Evolutionary conservation across 2,888 invertebrate species (phyloP), one percentile per base, ranked within the genome.

Genomic region (Argyresthia albistria): DNA sequence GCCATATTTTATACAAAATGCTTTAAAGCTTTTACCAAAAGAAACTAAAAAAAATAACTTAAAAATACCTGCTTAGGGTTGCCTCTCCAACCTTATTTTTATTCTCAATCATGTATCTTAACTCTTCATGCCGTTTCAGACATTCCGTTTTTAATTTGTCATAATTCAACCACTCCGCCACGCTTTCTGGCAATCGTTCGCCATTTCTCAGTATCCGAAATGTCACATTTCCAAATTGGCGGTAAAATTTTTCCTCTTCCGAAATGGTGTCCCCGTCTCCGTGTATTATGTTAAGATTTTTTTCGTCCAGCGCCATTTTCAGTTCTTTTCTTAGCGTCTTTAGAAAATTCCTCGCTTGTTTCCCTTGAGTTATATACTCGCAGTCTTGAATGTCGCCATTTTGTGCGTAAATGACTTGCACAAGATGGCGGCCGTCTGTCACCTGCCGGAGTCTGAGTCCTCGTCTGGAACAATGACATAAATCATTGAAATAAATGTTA

Each of bases 371-470:
- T 53, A 92, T 79, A 67, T 89, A 90, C 70, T 93, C 93, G 73
- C 93, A 93, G 76, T 93, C 93, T 67, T 90, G 87, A 6, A 93
- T 77, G 54, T 73, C 80, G 61, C 89, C 88, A 63, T 88, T 83
- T 62, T 88, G 87, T 52, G 90, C 82, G 82, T 92, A 92, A 60
- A 93, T 92, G 39, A 92, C 74, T 76, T 93, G 93, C 48, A 93
- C 89, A 71, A 93, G 89, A 74, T 91, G 90, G 61, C 84, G 82
- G 54, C 92, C 92, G 66, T 92, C 91, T n/a, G 91, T 90, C 59
- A 93, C 76, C 70, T 93, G 92, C 15, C 92, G 90, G 25, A 93
- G 87, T 59, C 88, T 88, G 16, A 93, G 69, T 1, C 90, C 90
- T 50, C 70, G 69, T 54, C 90, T 90, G 84, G 25, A 84, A 87